phyloP scores from a whole-genome alignment of 2,797 vertebrate genomes.

The Mormyrops attenuatus region DNA sequence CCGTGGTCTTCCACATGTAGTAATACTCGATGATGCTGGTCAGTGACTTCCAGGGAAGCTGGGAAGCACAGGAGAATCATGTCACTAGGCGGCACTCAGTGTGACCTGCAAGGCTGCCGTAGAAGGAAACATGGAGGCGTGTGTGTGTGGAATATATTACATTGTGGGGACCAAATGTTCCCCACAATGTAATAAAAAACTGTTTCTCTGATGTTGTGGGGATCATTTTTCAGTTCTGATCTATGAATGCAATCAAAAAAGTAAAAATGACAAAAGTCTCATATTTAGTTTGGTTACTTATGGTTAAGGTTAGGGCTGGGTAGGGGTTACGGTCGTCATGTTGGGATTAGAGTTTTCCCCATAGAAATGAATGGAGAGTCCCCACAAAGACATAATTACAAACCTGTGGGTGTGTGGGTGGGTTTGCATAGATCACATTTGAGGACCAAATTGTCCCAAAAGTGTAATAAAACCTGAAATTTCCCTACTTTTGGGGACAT shows the following conservation, averaged over 20 bases:
- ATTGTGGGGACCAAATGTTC: neutral
- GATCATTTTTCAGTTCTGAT: too few species aligned
- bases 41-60: conserved; percentile 78
- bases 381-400: neutral
- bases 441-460: too few species aligned
- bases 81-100: neutral
- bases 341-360: neutral
- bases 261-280: too few species aligned
- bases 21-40: conserved; percentile 86
- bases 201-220: too few species aligned
- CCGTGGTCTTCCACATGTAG: conserved; percentile 87
- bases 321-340: neutral
- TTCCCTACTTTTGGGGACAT: too few species aligned
- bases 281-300: neutral
- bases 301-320: neutral
- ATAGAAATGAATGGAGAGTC: neutral
- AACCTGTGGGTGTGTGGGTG: too few species aligned
- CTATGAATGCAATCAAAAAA: too few species aligned
- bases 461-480: too few species aligned
- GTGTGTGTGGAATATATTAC: neutral
- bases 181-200: too few species aligned
- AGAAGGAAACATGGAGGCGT: neutral
- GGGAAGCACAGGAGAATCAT: conserved; percentile 35
- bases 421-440: too few species aligned
- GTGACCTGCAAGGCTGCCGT: neutral